Conservation (phyloP, 1,140 invertebrate species). For the Odontomachus brunneus region DNA sequence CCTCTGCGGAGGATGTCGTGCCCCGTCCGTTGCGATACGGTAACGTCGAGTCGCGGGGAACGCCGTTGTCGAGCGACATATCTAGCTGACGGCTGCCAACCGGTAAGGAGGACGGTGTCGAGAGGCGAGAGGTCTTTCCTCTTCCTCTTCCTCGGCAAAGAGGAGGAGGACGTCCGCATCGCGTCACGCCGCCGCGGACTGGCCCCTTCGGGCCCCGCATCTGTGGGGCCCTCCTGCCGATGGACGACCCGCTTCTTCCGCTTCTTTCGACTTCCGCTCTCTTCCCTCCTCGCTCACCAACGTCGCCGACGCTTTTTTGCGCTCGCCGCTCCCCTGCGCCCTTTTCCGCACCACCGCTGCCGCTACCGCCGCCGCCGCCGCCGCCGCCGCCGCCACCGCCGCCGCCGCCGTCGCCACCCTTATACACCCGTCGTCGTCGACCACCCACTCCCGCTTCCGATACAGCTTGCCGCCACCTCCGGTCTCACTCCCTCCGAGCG, state of each 20-base stretch:
- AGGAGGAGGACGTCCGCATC: slow-evolving; percentile 84
- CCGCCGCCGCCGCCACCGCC: slow-evolving; percentile 35
- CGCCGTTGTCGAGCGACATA: not conserved
- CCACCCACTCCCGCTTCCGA: slow-evolving; percentile 52
- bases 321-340: not conserved
- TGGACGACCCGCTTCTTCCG: slow-evolving; percentile 63
- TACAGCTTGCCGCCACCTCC: slow-evolving; percentile 60
- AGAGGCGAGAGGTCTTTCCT: slow-evolving; percentile 70
- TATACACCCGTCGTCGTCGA: slow-evolving; percentile 52
- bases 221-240: slow-evolving; percentile 79
- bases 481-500: slow-evolving; percentile 63
- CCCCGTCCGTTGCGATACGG: not conserved
- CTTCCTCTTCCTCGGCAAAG: slow-evolving; percentile 77
- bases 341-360: slow-evolving; percentile 10
- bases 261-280: slow-evolving; percentile 53
- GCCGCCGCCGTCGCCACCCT: slow-evolving; percentile 5
- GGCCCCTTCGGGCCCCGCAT: slow-evolving; percentile 82
- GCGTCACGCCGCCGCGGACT: slow-evolving; percentile 84
- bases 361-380: slow-evolving; percentile 27
- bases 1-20: not conserved
- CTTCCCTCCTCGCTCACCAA: slow-evolving; percentile 47
- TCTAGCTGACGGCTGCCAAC: slow-evolving; percentile 16
- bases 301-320: slow-evolving; percentile 24
- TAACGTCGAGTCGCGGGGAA: slow-evolving; percentile 13
- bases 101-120: slow-evolving; percentile 55